Conservation (phyloP, 1,140 invertebrate genomes). For the Drosophila mojavensis region DNA sequence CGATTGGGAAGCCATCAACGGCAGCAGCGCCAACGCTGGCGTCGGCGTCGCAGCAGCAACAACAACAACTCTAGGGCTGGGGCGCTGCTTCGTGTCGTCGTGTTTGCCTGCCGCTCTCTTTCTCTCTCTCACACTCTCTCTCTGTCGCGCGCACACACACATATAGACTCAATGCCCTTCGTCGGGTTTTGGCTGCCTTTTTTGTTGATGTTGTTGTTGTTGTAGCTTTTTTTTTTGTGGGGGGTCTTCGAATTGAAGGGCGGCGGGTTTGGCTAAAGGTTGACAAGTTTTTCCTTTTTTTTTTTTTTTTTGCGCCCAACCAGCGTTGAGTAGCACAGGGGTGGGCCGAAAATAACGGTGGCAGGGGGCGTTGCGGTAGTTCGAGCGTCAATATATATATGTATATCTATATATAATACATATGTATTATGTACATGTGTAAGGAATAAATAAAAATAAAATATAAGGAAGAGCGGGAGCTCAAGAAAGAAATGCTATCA, state of each 20-base stretch:
- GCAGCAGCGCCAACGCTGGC: conserved; percentile 42
- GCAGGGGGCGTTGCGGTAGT: neutral
- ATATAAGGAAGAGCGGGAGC: conserved; percentile 3
- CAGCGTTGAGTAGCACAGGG: conserved; percentile 36
- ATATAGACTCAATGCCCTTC: conserved; percentile 51
- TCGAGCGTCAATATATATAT: conserved; percentile 19
- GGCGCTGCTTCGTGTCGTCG: conserved; percentile 55
- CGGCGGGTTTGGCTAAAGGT: conserved; percentile 35
- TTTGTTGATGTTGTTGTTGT: conserved; percentile 11
- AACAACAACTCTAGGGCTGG: conserved; percentile 20
- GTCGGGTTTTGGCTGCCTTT: conserved; percentile 22
- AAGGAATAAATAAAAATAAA: conserved; percentile 33
- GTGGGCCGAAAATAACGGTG: neutral
- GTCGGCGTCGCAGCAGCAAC: conserved; percentile 5
- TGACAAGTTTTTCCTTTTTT: conserved; percentile 41
- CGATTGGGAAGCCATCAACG: conserved; percentile 84
- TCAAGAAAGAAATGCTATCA: conserved; percentile 66
- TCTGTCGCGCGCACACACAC: neutral
- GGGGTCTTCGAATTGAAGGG: conserved; percentile 68
- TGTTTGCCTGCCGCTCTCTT: conserved; percentile 24
- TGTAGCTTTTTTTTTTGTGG: conserved; percentile 21
- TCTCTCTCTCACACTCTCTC: conserved; percentile 20
- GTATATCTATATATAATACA: too few species aligned
- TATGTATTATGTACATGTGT: conserved; percentile 58
- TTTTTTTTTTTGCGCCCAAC: conserved; percentile 41